Evolutionary conservation across 2,113 vertebrate species (phyloP).

Genomic region (Leiothrix lutea): DNA sequence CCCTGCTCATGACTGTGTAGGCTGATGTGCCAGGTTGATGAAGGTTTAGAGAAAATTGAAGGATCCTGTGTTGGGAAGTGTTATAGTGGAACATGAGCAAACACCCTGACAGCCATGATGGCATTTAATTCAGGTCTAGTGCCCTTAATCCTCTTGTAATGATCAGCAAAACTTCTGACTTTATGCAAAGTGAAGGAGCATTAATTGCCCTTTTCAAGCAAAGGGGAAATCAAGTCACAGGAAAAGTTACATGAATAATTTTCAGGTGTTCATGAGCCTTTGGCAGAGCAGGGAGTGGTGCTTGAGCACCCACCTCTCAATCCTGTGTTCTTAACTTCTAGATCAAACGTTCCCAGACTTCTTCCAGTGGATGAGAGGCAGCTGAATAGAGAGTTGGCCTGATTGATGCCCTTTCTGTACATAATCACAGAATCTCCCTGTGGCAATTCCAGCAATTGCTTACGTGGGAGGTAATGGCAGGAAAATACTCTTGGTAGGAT

Average conservation of each 20-base stretch:
- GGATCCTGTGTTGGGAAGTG: neutral
- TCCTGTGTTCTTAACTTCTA: slow-evolving; percentile 5
- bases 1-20: neutral
- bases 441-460: slow-evolving; percentile 65
- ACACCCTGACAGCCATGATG: neutral
- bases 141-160: neutral
- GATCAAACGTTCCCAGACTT: slow-evolving; percentile 59
- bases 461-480: slow-evolving; percentile 64
- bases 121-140: neutral
- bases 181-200: neutral
- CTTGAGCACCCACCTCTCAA: slow-evolving; percentile 23
- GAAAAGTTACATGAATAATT: slow-evolving; percentile 58
- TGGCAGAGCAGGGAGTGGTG: slow-evolving; percentile 42
- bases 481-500: slow-evolving; percentile 57
- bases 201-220: neutral
- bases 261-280: slow-evolving; percentile 44
- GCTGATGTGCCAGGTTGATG: neutral
- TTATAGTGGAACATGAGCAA: neutral
- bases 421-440: slow-evolving; percentile 59
- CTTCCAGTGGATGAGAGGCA: slow-evolving; percentile 52
- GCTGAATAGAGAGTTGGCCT: slow-evolving; percentile 53
- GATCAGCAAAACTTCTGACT: slow-evolving; percentile 9
- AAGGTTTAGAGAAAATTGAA: neutral
- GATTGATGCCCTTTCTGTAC: slow-evolving; percentile 60
- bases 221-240: slow-evolving; percentile 42